phyloP scores from a whole-genome alignment of 92 coral and sea anemone species.

The Porites lobata region DNA sequence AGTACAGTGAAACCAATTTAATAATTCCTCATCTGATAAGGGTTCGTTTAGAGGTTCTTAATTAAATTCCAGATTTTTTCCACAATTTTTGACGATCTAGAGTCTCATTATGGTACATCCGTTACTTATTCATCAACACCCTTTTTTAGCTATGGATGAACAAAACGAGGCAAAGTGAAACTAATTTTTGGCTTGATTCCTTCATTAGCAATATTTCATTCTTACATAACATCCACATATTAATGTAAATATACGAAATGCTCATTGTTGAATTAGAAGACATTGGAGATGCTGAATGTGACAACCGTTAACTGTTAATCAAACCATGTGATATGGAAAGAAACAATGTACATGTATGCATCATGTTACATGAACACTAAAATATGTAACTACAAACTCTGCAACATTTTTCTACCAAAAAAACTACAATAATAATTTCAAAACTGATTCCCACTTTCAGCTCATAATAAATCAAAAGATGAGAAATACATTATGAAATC shows the following conservation, averaged over 20 bases:
- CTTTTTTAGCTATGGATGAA: neutral
- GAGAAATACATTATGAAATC: constrained; percentile 7
- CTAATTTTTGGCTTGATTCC: neutral
- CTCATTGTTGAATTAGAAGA: neutral
- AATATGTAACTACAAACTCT: neutral
- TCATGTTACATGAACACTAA: neutral
- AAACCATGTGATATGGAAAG: neutral
- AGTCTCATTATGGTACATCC: neutral
- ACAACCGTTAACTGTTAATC: neutral
- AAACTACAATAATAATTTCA: neutral
- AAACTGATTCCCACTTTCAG: constrained; percentile 9
- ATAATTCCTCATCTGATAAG: too few relatives aligned
- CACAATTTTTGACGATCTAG: neutral
- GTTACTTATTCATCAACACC: neutral
- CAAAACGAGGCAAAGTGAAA: neutral
- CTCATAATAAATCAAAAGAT: neutral
- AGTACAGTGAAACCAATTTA: too few relatives aligned
- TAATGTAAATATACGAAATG: neutral
- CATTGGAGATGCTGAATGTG: neutral
- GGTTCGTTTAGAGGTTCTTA: too few relatives aligned
- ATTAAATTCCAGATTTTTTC: too few relatives aligned
- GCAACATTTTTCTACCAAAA: too few relatives aligned
- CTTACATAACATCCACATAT: neutral
- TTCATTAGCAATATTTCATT: neutral
- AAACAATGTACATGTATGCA: neutral